Evolutionary conservation across 2,888 invertebrate species (phyloP), one percentile per base, ranked within the genome.

Genomic region (Koerneria pararmatus): DNA sequence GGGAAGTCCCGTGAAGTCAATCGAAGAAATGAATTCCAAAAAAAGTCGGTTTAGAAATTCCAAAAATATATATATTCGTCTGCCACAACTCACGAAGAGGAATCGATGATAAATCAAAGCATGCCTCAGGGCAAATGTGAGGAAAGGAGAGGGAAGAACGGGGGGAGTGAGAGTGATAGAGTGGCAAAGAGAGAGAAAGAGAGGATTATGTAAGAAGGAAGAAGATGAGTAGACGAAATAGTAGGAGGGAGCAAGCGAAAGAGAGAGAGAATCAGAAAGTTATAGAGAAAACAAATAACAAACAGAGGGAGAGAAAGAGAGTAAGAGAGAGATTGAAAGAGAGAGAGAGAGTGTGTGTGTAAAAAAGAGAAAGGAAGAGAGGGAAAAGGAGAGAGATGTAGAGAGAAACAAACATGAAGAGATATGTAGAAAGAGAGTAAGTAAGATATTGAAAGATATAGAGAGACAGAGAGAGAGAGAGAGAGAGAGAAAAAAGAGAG

Each of bases 181-280:
- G 5, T 27, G 27, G 41, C n/a, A 6, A 46, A 41, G 5, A 27
- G n/a, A n/a, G n/a, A n/a, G 37, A 31, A 22, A n/a, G 4, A 8
- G 37, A 37, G 29, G 35, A 29, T 27, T 57, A 34, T 57, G 24
- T 57, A 11, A 24, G 1, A 46, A 46, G 41, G 15, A 27, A 58
- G 37, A 58, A 58, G 58, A 41, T 58, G 41, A 58, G 27, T 37
- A 37, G 34, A 41, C 58, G 58, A 37, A 37, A 57, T 41, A n/a
- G n/a, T n/a, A n/a, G n/a, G n/a, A 37, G 58, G 46, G 37, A 58
- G 37, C 41, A 37, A 46, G 29, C 19, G 58, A 37, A 24, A 37
- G 34, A 54, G 53, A 56, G 57, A 34, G 24, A 29, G 24, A 29
- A 58, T 58, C 46, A 58, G 41, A n/a, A n/a, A 58, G 41, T 57